Evolutionary conservation across 2,113 vertebrate species (phyloP), one percentile per base, ranked within the genome.

Genomic region (Lonchura striata): DNA sequence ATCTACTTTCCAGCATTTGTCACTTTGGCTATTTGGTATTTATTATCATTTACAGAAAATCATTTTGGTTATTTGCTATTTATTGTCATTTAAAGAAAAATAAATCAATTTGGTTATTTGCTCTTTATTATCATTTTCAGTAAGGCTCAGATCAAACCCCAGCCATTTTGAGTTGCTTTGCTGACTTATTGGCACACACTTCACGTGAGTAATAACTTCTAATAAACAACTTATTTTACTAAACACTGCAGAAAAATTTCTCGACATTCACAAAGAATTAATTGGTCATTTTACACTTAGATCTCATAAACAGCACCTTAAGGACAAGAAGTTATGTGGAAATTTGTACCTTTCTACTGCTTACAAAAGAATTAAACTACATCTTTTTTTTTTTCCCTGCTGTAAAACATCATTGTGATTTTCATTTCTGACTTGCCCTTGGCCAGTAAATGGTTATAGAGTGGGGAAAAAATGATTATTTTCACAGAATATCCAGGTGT

Each of bases 381-480:
- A 7, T 7, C 1, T 16, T 39, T 75, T 78, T 50, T 42, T 42
- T 42, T 42, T 50, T 60, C 3, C 33, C 33, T 65, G 35, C 35
- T 68, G 37, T 15, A 31, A 18, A 35, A 41, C 39, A 24, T 3
- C n/a, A 75, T 15, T 50, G 66, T 35, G 23, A 33, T 60, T 82
- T 53, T 13, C 49, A 2, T 94, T 86, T 57, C 41, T 37, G 39
- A 6, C 33, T 66, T 59, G 35, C 7, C 24, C 44, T 21, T 13
- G 33, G 28, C 54, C 50, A 57, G 46, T 37, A n/a, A 74, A 13
- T 1, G 1, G 17, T 9, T 64, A 20, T 1, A 69, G 57, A 69
- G 0, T 8, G 22, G 9, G 28, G 42, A 3, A 7, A 21, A 35
- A 42, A 18, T 13, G n/a, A 53, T 0, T 23, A 15, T 75, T 84